A percentile compares a stretch with the other conserved stretches of the same genome.
Conservation (phyloP, 2,113 vertebrate species). For the Cinclus mexicanus region DNA sequence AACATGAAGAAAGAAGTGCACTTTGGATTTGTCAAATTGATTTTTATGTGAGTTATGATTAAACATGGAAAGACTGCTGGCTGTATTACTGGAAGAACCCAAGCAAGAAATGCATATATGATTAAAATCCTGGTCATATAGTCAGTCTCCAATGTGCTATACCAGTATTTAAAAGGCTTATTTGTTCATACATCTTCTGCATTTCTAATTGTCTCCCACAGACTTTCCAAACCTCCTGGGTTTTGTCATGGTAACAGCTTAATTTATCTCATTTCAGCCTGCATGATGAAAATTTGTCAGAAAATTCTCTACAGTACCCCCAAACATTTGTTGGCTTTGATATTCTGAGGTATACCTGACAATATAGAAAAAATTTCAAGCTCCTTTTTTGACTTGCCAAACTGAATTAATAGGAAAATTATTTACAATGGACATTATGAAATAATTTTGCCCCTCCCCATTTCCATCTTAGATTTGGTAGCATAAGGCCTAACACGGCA, state of each 20-base stretch:
- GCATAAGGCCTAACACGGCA: not conserved
- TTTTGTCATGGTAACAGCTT: slow-evolving; percentile 57
- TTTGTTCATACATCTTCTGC: slow-evolving; percentile 51
- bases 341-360: not conserved
- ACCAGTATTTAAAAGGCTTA: slow-evolving; percentile 22
- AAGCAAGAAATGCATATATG: slow-evolving; percentile 13
- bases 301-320: not conserved
- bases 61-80: slow-evolving; percentile 26
- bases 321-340: slow-evolving; percentile 18
- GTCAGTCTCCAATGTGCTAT: not conserved
- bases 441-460: not conserved
- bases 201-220: slow-evolving; percentile 33
- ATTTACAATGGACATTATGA: not conserved
- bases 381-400: not conserved
- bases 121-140: slow-evolving; percentile 51
- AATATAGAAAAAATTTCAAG: not conserved
- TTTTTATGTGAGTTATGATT: slow-evolving; percentile 49
- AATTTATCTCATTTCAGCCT: slow-evolving; percentile 66
- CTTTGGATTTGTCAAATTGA: slow-evolving; percentile 2
- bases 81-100: slow-evolving; percentile 5
- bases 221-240: not conserved
- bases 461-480: not conserved
- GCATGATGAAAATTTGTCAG: slow-evolving; percentile 35
- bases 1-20: not conserved
- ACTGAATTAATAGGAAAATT: not conserved